Base-by-base conservation (phyloP, 2,113 vertebrate genomes). In the Loxodonta africana region DNA sequence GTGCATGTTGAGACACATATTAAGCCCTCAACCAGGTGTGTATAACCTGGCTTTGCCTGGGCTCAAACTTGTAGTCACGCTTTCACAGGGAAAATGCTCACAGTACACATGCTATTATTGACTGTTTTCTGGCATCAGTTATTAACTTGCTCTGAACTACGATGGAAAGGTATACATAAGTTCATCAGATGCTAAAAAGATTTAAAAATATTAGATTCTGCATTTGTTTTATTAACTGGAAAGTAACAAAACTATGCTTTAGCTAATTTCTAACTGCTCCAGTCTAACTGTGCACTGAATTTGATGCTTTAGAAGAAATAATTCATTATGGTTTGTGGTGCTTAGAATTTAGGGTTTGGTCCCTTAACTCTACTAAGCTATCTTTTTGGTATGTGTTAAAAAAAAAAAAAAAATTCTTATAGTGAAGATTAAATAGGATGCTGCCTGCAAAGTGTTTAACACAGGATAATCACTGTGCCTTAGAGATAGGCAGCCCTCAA, bases 281-380 rank as follows among this genome's bases (percentile, higher is more conserved):
- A 88, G 62, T 6, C 51, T 71, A 10, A 48, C 57, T 90, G 92
- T 62, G 25, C 28, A 63, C 76, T 82, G 83, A 77, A 92, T 41
- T 77, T 25, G 86, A 10, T 78, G 57, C 21, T 88, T 88, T 84
- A 81, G 71, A 46, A 62, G 28, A 90, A 95, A 90, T 62, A 90
- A 67, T 76, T 93, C 9, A 62, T 87, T 88, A 93, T 90, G 28
- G 21, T 74, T 83, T 88, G 0, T 1, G 90, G 23, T 90, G 8
- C 46, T 76, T 46, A 87, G 6, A 83, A 90, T 83, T 95, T 12
- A 67, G 51, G 63, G 94, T 92, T 98, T 97, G 97, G 86, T 95
- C 78, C 92, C 96, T 97, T 98, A 90, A 96, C 96, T 97, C 63
- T 91, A 96, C 85, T 96, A 97, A 98, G 86, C 90, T 98, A 95